Conservation (phyloP, 1,140 invertebrate genomes). For the Parasteatoda tepidariorum region DNA sequence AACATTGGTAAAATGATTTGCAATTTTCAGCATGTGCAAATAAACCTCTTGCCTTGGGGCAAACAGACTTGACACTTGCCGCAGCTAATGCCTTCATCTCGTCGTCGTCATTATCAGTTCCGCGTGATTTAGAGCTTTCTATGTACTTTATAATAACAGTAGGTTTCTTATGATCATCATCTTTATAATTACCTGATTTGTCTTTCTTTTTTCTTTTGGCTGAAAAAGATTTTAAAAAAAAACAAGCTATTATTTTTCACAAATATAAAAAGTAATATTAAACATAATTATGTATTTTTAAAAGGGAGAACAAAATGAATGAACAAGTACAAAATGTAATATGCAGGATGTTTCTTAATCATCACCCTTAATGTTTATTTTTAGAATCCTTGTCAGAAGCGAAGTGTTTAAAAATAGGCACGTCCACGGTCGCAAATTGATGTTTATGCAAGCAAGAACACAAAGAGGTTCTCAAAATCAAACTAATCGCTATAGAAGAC, state of each 20-base stretch:
- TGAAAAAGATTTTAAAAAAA: too few species aligned
- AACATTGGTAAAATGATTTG: constrained; percentile 34
- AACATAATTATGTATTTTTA: neutral
- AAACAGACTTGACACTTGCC: constrained; percentile 21
- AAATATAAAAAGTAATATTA: too few species aligned
- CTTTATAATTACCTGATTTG: constrained; percentile 31
- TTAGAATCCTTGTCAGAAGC: too few species aligned
- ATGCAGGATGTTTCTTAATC: too few species aligned
- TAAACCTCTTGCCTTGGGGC: constrained; percentile 41
- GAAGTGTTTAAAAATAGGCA: too few species aligned
- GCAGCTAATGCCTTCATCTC: neutral
- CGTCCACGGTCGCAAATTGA: too few species aligned
- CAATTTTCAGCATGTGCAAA: constrained; percentile 35
- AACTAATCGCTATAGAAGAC: too few species aligned
- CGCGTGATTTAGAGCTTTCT: neutral
- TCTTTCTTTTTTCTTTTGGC: constrained; percentile 31
- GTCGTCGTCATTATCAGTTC: neutral
- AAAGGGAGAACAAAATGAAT: neutral
- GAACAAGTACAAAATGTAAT: too few species aligned
- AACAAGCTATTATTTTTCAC: too few species aligned
- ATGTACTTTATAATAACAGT: neutral
- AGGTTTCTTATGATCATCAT: neutral
- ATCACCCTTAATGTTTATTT: too few species aligned
- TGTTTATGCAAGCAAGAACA: too few species aligned
- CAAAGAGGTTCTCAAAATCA: too few species aligned